Conservation (phyloP, 2,888 invertebrate genomes). For the Deladenus siricidicola region DNA sequence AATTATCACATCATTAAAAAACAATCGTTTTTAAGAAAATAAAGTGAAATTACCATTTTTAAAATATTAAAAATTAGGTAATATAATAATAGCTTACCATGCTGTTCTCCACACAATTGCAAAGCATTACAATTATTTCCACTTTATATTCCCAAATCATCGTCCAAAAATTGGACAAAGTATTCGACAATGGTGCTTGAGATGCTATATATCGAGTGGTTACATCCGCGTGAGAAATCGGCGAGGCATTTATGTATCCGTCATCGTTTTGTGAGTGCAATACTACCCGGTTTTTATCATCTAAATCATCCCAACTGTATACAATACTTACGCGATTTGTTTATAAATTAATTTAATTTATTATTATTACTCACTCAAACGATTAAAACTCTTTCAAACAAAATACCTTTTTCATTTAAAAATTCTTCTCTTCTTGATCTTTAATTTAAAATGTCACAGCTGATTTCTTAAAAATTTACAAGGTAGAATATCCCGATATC, state of each 20-base stretch:
- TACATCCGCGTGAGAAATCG: slow-evolving; percentile 28
- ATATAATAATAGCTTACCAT: slow-evolving; percentile 30
- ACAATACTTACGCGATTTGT: too few species aligned
- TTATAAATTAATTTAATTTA: too few species aligned
- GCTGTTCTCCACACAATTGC: slow-evolving; percentile 39
- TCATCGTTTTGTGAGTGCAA: slow-evolving; percentile 23
- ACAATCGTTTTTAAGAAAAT: neutral
- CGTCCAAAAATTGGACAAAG: slow-evolving; percentile 46
- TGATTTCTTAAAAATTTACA: slow-evolving; percentile 29
- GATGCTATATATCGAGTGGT: slow-evolving; percentile 42
- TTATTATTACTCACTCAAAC: too few species aligned
- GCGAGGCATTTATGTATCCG: slow-evolving; percentile 47
- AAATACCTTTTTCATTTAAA: neutral
- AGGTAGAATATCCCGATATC: slow-evolving; percentile 46
- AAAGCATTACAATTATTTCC: slow-evolving; percentile 39
- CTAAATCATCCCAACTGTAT: too few species aligned
- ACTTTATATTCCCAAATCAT: slow-evolving; percentile 42
- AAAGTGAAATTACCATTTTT: neutral
- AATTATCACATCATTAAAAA: neutral
- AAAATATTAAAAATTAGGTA: neutral
- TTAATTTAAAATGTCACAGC: neutral
- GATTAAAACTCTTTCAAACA: too few species aligned
- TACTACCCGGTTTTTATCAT: slow-evolving; percentile 40
- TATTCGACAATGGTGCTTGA: slow-evolving; percentile 41
- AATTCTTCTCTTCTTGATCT: neutral